Evolutionary conservation across 1,140 invertebrate genomes (phyloP).

Genomic region (Phymorhynchus buccinoides): DNA sequence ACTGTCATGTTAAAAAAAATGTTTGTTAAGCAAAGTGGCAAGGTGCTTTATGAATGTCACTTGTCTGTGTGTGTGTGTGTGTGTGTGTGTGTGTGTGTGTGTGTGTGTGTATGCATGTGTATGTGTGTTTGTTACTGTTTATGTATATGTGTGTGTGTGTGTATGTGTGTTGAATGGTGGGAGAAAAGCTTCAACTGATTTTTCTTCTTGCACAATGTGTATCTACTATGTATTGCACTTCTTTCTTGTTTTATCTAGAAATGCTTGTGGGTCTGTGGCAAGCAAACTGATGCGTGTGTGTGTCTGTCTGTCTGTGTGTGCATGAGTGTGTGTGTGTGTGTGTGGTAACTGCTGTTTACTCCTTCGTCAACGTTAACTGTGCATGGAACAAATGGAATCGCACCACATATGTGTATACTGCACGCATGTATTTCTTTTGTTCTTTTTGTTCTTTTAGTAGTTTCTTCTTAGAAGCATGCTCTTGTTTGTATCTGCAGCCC

Average conservation of each 20-base stretch:
- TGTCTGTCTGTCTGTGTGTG: background rate
- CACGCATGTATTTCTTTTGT: background rate
- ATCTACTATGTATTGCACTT: too few species aligned
- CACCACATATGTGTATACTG: background rate
- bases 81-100: slow-evolving; percentile 26
- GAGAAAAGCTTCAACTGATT: too few species aligned
- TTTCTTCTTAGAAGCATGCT: background rate
- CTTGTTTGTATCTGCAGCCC: background rate
- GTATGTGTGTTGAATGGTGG: too few species aligned
- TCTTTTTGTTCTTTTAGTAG: background rate
- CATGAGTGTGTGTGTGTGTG: background rate
- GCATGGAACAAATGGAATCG: too few species aligned
- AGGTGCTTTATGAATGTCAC: too few species aligned
- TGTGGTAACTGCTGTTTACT: background rate
- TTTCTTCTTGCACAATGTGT: too few species aligned
- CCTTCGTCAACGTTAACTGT: background rate
- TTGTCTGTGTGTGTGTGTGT: slow-evolving; percentile 11
- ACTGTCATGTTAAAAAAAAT: too few species aligned
- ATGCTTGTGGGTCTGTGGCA: too few species aligned
- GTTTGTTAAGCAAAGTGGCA: too few species aligned
- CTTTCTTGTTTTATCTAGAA: too few species aligned
- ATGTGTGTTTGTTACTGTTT: background rate
- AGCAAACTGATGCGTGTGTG: too few species aligned
- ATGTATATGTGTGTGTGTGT: background rate
- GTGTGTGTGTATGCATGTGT: background rate